Base-by-base conservation (phyloP, 2,113 vertebrate species). In the Riparia riparia region DNA sequence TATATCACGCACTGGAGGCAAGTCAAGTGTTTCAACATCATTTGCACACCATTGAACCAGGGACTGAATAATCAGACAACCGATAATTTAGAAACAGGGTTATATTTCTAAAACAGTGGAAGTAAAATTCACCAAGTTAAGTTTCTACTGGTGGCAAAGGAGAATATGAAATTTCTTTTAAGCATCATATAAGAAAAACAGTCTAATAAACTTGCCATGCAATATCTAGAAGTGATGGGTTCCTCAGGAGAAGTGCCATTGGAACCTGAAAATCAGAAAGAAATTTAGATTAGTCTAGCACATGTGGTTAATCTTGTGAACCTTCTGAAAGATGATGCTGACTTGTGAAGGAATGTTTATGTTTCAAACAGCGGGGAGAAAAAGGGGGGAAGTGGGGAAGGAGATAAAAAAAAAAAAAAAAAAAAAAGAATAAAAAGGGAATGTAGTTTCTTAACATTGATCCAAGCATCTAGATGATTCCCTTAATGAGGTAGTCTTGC, bases 301-400 rank as follows among this genome's bases (percentile, higher is more conserved):
- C 1, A 0, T 26, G 5, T n/a, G 26, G 10, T 64, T 88, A 72
- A 50, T 66, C 22, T 22, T 51, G 6, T 69, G 18, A 58, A 18
- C 4, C 10, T 83, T 49, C 54, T 45, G 28, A 57, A 86, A 71
- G 10, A 76, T 82, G 56, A 60, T 18, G 18, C 1, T 71, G 4
- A 25, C 42, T 82, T 93, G 31, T 85, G 14, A 25, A 61, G 3
- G 28, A 57, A 53, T 34, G 39, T 82, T 91, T 68, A 3, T 71
- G 12, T 86, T 82, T 79, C 7, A 56, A 49, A 32, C n/a, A 49
- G 7, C 47, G 6, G 7, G 22, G 20, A 29, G 17, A 14, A 31
- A 21, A 64, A 54, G 12, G 5, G 6, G 20, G 12, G 19, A 2
- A 4, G 8, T 8, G 12, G 5, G 4, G 1, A 7, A 26, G 6